phyloP scores from a whole-genome alignment of 1,140 invertebrate genomes.

The Battus philenor region DNA sequence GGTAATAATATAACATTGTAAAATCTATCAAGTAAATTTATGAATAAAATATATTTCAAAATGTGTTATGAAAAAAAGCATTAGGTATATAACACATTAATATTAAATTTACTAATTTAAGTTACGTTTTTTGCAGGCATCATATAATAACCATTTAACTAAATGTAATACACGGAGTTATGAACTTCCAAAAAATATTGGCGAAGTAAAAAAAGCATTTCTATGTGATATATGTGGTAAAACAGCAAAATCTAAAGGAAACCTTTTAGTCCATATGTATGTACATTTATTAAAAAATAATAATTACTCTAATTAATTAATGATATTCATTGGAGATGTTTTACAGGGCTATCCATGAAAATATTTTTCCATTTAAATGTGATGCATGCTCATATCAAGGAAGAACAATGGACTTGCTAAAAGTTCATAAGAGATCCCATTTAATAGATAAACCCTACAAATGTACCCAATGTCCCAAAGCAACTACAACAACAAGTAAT shows the following conservation, averaged over 20 bases:
- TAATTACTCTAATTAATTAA: background rate
- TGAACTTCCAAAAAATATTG: slow-evolving; percentile 24
- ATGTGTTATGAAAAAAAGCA: too few species aligned
- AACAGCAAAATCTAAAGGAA: slow-evolving; percentile 50
- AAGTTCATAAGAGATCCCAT: slow-evolving; percentile 55
- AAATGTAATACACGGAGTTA: slow-evolving; percentile 31
- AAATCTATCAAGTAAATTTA: too few species aligned
- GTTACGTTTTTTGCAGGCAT: slow-evolving; percentile 30
- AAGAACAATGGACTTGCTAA: slow-evolving; percentile 51
- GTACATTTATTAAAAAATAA: slow-evolving; percentile 16
- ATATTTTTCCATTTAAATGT: slow-evolving; percentile 61
- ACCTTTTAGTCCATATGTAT: slow-evolving; percentile 47
- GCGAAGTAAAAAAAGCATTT: slow-evolving; percentile 41
- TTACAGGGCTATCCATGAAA: slow-evolving; percentile 53
- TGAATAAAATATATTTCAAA: too few species aligned
- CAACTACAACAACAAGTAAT: slow-evolving; percentile 55
- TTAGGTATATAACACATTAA: too few species aligned
- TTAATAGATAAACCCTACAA: slow-evolving; percentile 58
- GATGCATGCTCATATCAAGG: slow-evolving; percentile 59
- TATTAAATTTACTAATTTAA: too few species aligned
- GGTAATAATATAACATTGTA: too few species aligned
- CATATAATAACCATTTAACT: slow-evolving; percentile 45
- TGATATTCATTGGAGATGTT: slow-evolving; percentile 19
- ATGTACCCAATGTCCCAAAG: slow-evolving; percentile 55
- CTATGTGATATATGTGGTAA: slow-evolving; percentile 66